Evolutionary conservation across 2,888 invertebrate genomes (phyloP).

Genomic region (Petrophora chlorosata): DNA sequence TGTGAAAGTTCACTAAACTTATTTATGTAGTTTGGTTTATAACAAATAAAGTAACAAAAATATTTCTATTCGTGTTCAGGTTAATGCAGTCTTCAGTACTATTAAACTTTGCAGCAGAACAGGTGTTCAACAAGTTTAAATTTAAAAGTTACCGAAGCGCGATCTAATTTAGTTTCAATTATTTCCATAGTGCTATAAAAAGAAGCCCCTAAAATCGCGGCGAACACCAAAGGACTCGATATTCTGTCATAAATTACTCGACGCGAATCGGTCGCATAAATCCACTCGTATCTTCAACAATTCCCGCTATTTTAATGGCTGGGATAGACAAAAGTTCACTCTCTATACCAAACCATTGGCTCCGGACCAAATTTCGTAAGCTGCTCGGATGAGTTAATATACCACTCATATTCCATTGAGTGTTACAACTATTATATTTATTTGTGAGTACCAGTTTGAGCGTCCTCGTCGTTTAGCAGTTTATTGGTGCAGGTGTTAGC

Average conservation of each 20-base stretch:
- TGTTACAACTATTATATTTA: constrained; percentile 24
- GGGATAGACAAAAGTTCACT: constrained; percentile 26
- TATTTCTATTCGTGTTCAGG: no score
- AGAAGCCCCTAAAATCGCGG: constrained; percentile 13
- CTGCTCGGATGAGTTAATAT: constrained; percentile 25
- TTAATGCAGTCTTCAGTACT: no score
- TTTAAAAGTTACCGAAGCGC: no score
- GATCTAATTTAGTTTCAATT: no score
- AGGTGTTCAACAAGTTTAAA: no score
- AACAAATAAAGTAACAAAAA: no score
- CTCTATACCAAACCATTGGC: constrained; percentile 23
- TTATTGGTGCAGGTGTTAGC: constrained; percentile 21
- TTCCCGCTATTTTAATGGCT: constrained; percentile 27
- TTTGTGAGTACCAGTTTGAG: constrained; percentile 16
- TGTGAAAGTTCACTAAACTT: no score
- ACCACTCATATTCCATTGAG: constrained; percentile 31
- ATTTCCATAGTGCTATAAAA: no score
- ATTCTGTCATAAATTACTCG: constrained; percentile 26
- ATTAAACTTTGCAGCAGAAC: no score
- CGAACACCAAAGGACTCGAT: constrained; percentile 22
- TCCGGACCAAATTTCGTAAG: constrained; percentile 33
- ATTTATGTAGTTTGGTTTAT: no score
- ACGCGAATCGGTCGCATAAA: constrained; percentile 28
- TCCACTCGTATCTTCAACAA: constrained; percentile 24
- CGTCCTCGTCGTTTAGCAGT: constrained; percentile 22